Evolutionary conservation across 2,797 vertebrate species (phyloP).

Genomic region (Anguilla megastoma): DNA sequence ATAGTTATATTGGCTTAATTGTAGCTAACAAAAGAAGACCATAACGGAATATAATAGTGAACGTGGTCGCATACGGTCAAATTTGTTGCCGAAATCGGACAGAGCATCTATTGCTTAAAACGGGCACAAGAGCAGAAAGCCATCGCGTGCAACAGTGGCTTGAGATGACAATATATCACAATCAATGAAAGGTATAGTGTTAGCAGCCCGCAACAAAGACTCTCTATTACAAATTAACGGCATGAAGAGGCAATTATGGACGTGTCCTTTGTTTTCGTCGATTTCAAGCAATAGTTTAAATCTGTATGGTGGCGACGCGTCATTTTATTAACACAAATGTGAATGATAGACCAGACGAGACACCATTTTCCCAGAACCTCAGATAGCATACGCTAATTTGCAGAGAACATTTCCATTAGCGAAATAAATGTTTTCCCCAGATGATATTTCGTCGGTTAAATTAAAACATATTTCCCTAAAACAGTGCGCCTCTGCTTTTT

Average conservation of each 20-base stretch:
- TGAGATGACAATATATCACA: not conserved
- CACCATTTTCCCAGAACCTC: conserved; percentile 2
- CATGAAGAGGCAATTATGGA: not conserved
- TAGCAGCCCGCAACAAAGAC: not conserved
- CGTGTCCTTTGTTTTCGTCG: not conserved
- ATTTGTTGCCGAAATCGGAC: not conserved
- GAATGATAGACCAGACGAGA: not conserved
- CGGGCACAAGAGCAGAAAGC: conserved; percentile 14
- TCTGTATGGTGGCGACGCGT: not conserved
- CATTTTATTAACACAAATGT: not conserved
- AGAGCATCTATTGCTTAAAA: not conserved
- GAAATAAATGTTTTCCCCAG: not conserved
- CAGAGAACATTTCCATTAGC: not conserved
- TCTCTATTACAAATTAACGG: not conserved
- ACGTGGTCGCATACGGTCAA: not conserved
- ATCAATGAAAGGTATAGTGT: not conserved
- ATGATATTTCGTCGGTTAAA: not conserved
- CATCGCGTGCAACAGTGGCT: not conserved
- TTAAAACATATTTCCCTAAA: not conserved
- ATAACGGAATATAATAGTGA: not conserved
- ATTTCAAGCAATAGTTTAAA: not conserved
- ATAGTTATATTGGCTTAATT: not conserved
- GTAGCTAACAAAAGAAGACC: not conserved
- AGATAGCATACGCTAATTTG: not conserved
- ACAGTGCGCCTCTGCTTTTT: not conserved